Conservation (phyloP, 2,797 vertebrate genomes). For the Cossypha niveicapilla region DNA sequence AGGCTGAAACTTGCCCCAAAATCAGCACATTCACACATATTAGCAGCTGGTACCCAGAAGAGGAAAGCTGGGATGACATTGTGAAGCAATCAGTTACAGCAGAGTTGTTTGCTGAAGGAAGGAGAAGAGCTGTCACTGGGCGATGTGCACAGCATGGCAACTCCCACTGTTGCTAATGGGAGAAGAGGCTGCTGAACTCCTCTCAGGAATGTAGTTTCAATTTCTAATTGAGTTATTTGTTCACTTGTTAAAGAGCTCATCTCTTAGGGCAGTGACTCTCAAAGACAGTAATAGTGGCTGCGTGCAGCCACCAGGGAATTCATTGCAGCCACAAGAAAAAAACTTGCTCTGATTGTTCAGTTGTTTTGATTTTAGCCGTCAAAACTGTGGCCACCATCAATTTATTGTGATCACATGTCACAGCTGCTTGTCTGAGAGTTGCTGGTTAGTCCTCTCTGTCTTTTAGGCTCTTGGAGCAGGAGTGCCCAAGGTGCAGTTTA, state of each 20-base stretch:
- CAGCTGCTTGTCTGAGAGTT: background rate
- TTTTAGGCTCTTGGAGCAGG: background rate
- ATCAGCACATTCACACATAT: background rate
- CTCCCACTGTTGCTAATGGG: background rate
- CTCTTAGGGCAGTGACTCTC: background rate
- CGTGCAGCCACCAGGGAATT: background rate
- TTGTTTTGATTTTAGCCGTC: conserved; percentile 27
- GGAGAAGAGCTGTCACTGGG: background rate
- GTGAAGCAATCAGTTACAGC: background rate
- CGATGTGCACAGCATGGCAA: background rate
- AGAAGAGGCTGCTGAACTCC: background rate
- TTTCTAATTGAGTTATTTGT: conserved; percentile 26
- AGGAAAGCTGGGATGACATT: background rate
- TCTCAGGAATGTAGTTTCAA: conserved; percentile 13
- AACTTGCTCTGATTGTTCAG: background rate
- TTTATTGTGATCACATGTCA: background rate
- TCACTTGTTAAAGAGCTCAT: conserved; percentile 23
- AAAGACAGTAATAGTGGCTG: background rate
- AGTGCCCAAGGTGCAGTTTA: background rate
- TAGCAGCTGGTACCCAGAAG: background rate
- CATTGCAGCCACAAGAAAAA: background rate
- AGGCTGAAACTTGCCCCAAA: background rate
- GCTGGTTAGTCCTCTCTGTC: background rate
- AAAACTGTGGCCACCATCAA: background rate
- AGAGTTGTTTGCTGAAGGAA: background rate